Conservation (phyloP, 1,140 invertebrate genomes). For the Leptestheria dahalacensis region DNA sequence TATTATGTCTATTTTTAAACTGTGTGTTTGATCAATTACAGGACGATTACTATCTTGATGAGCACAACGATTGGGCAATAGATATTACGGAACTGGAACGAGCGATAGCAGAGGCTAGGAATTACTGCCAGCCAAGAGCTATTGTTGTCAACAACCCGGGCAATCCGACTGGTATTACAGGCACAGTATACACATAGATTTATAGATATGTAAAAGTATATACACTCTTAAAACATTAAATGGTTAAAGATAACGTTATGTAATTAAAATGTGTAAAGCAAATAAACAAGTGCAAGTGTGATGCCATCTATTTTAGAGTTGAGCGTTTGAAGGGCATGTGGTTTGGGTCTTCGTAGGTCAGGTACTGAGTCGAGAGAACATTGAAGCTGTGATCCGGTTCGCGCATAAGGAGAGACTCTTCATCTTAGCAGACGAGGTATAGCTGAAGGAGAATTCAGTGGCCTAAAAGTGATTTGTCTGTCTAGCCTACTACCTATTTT, state of each 20-base stretch:
- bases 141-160: conserved; percentile 96
- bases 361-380: conserved; percentile 76
- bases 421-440: conserved; percentile 86
- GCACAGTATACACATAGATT: too few relatives aligned
- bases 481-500: too few relatives aligned
- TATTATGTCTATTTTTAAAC: neutral
- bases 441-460: too few relatives aligned
- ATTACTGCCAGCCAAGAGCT: conserved; percentile 55
- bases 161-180: conserved; percentile 83
- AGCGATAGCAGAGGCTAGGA: conserved; percentile 47
- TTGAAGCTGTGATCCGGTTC: conserved; percentile 83
- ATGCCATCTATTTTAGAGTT: too few relatives aligned
- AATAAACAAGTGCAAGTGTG: too few relatives aligned
- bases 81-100: conserved; percentile 65
- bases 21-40: conserved; percentile 20
- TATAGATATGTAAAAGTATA: too few relatives aligned
- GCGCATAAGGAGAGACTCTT: conserved; percentile 73
- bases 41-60: conserved; percentile 84
- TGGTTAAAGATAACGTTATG: too few relatives aligned
- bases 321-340: conserved; percentile 34
- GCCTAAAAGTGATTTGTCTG: too few relatives aligned
- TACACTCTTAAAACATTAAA: neutral
- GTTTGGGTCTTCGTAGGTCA: conserved; percentile 35
- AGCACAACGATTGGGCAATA: conserved; percentile 73
- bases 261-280: too few relatives aligned